Evolutionary conservation across 2,888 invertebrate species (phyloP), one percentile per base, ranked within the genome.

Genomic region (Drosophila subsilvestris): DNA sequence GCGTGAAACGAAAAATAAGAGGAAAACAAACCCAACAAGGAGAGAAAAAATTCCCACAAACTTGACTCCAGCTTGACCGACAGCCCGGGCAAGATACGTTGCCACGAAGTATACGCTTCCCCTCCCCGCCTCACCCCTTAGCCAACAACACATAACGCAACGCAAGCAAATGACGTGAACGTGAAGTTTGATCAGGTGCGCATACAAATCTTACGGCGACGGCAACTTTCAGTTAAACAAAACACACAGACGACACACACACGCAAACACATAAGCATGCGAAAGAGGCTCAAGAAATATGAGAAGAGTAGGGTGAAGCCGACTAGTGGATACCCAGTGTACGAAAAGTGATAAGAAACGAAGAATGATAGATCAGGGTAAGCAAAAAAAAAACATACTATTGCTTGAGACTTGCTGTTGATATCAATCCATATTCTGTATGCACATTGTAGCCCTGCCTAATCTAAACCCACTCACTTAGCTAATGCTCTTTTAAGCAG

Each of bases 111-210:
- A 25, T 45, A 27, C 25, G 48, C 14, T 27, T n/a, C 42, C 22
- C 37, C n/a, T 7, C 17, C 6, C 37, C 14, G 0, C 7, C 37
- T 2, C 5, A 14, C 14, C 14, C 14, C 14, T 9, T 27, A 8
- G 0, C 9, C 37, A n/a, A 14, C n/a, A 1, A 1, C 37, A n/a
- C 37, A 51, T 57, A 75, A 58, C 57, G 58, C 63, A 68, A 65
- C 63, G 71, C 78, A 75, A 80, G 80, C 81, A 86, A 86, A 82
- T 82, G 81, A 86, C 84, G 81, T 66, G 78, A 80, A 81, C 85
- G 85, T 75, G 70, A 80, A 88, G 88, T 86, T 86, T 86, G 85
- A 86, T 86, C 85, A 86, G 85, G 85, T 86, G 85, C 86, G 86
- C 88, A 79, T 62, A 80, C 86, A 85, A 86, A 86, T 83, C 88